Conservation (phyloP, 2,888 invertebrate genomes). For the Pollenia amentaria region DNA sequence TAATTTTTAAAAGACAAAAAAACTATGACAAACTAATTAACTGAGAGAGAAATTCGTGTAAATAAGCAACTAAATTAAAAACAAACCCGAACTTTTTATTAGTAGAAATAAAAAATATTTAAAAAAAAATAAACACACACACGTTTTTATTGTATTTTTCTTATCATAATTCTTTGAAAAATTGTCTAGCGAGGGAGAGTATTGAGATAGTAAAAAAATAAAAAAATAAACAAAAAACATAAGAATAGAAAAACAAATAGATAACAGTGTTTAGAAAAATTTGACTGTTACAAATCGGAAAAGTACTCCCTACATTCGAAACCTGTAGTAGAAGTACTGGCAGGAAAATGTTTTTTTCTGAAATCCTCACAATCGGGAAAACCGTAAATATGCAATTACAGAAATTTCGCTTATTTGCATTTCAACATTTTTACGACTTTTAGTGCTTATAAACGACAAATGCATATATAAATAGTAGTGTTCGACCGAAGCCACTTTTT, state of each 20-base stretch:
- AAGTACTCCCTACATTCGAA: too few relatives aligned
- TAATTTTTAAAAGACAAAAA: not conserved
- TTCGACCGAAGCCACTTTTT: too few relatives aligned
- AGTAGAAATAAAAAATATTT: not conserved
- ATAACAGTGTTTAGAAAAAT: not conserved
- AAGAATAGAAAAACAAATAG: not conserved
- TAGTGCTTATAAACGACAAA: too few relatives aligned
- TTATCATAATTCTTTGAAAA: constrained; percentile 22
- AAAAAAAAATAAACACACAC: not conserved
- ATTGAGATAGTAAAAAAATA: not conserved
- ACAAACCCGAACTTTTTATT: not conserved
- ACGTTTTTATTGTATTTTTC: not conserved
- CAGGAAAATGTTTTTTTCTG: too few relatives aligned
- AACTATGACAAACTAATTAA: not conserved
- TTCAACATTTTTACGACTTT: too few relatives aligned
- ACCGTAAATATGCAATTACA: too few relatives aligned
- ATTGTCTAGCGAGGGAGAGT: not conserved
- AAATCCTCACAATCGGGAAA: too few relatives aligned
- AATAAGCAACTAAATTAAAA: not conserved
- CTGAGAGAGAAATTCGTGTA: too few relatives aligned
- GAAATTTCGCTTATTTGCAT: too few relatives aligned
- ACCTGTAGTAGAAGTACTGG: too few relatives aligned
- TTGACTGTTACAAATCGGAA: too few relatives aligned
- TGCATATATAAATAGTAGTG: too few relatives aligned
- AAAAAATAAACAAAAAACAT: not conserved